phyloP scores from a whole-genome alignment of 2,113 vertebrate genomes.

The Syngnathoides biaculeatus region DNA sequence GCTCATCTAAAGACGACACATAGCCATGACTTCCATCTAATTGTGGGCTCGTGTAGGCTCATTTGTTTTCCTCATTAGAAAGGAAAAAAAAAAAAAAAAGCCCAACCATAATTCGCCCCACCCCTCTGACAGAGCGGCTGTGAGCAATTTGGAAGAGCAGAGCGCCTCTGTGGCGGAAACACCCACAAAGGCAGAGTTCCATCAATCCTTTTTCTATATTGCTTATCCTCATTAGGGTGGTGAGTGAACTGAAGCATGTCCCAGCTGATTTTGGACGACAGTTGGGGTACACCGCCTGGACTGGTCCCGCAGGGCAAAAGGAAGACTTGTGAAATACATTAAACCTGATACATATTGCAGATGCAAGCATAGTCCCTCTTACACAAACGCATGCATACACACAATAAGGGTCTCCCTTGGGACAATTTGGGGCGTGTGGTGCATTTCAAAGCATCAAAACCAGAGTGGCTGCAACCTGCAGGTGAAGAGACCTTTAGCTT shows the following conservation, averaged over 20 bases:
- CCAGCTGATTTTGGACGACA: neutral
- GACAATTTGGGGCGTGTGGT: constrained; percentile 75
- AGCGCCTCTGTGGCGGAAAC: constrained; percentile 60
- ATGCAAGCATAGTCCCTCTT: constrained; percentile 32
- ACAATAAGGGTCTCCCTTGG: constrained; percentile 35
- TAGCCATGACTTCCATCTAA: constrained; percentile 82
- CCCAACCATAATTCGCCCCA: constrained; percentile 69
- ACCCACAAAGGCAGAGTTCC: constrained; percentile 37
- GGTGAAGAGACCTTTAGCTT: constrained; percentile 74
- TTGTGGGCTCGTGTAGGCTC: constrained; percentile 78
- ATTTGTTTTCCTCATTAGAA: constrained; percentile 84
- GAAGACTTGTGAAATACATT: constrained; percentile 49
- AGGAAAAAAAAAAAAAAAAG: constrained; percentile 55
- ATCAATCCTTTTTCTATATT: neutral
- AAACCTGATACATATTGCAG: constrained; percentile 43
- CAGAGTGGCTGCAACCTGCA: constrained; percentile 67
- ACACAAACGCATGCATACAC: constrained; percentile 13
- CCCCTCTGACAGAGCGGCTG: constrained; percentile 68
- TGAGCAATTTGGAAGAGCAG: constrained; percentile 72
- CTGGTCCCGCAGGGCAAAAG: constrained; percentile 4
- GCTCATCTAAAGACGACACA: constrained; percentile 85
- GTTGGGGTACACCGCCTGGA: neutral
- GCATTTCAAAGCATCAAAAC: constrained; percentile 78
- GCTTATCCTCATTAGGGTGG: neutral
- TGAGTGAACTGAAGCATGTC: neutral